Conservation (phyloP, 2,113 vertebrate genomes). For the Myrmecobius fasciatus region DNA sequence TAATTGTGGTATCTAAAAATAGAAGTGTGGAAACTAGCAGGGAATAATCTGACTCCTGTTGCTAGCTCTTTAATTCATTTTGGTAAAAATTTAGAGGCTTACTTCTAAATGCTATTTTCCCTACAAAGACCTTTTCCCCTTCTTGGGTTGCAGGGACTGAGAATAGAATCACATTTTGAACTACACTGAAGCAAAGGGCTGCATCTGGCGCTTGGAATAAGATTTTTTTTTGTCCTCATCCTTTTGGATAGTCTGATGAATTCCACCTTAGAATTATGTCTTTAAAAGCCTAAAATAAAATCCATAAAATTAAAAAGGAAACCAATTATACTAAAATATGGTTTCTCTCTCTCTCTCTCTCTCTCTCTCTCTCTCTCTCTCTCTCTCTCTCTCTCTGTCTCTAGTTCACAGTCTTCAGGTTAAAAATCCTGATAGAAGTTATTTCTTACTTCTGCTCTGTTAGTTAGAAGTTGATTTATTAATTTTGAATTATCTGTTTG, state of each 20-base stretch:
- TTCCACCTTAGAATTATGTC: not conserved
- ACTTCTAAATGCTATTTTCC: not conserved
- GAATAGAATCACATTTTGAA: not conserved
- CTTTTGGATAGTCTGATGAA: not conserved
- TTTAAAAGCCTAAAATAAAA: not conserved
- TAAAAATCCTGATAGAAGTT: not conserved
- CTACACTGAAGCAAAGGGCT: not conserved
- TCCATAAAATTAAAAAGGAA: not conserved
- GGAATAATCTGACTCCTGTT: not conserved
- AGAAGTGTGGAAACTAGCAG: constrained; percentile 1
- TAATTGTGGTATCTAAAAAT: constrained; percentile 26
- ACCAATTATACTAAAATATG: not conserved
- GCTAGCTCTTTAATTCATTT: not conserved
- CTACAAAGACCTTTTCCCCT: not conserved
- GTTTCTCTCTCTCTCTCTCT: too few species aligned
- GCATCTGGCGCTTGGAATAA: not conserved
- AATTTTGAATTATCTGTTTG: not conserved
- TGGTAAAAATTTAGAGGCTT: not conserved
- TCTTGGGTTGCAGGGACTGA: not conserved
- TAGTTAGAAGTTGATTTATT: not conserved
- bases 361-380: too few species aligned
- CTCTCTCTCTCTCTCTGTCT: too few species aligned
- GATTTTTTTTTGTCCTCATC: not conserved
- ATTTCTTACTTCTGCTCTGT: not conserved
- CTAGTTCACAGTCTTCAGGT: not conserved